Evolutionary conservation across 2,797 vertebrate species (phyloP), one percentile per base, ranked within the genome.

Genomic region (Phrynocephalus vlangalii): DNA sequence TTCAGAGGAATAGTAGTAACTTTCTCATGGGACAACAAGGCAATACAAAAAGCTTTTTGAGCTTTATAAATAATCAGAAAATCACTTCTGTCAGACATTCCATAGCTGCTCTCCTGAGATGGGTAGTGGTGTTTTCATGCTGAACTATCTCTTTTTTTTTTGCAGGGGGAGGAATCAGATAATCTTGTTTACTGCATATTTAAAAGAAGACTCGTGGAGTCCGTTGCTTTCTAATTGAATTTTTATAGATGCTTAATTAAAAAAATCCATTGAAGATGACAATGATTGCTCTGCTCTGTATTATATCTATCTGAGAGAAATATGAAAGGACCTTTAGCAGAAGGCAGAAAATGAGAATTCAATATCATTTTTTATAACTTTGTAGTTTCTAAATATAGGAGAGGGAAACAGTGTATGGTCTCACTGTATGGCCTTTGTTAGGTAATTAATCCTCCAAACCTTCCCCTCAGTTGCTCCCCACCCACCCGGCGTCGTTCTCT

Each of bases 201-300:
- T 93, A 91, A 90, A 92, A 81, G 87, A 92, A 87, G 50, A 44
- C 84, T 93, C 92, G 92, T 88, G 80, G 92, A 5, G 33, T 0
- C 83, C 26, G 88, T 94, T 93, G 86, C 79, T 91, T 84, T 28
- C 28, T 94, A 94, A 95, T 94, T 94, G 91, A 93, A 92, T 94
- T 95, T 95, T 93, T 94, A 94, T 89, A 71, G 88, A 56, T 72
- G 56, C 88, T 80, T 94, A 92, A 94, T 93, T 93, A 93, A 92
- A 95, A 87, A 85, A 90, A 88, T 88, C 52, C 84, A 84, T 94
- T 91, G 93, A 90, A 93, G 67, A 71, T 92, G 92, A 92, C 89
- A 89, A 89, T 94, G 89, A 86, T 92, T 90, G 89, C 91, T 93
- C 88, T 91, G 91, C 84, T 81, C 87, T 90, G 87, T 91, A 87